Evolutionary conservation across 2,888 invertebrate species (phyloP).

Genomic region (Sesamia inferens): DNA sequence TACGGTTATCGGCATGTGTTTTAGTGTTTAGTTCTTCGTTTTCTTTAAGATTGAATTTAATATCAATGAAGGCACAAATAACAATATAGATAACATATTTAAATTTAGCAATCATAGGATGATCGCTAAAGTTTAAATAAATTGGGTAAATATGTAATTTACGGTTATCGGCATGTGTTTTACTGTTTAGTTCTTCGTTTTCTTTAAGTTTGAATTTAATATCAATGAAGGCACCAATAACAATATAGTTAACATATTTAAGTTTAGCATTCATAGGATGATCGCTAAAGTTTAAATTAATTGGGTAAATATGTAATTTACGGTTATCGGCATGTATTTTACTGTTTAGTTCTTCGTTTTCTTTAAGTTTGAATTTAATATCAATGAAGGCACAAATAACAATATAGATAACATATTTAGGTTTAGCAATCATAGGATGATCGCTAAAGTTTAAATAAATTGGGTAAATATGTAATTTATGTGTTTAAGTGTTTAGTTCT

Average conservation of each 20-base stretch:
- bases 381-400: conserved; percentile 16
- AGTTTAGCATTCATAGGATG: neutral
- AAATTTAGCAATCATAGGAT: neutral
- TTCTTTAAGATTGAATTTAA: conserved; percentile 5
- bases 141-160: conserved; percentile 66
- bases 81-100: neutral
- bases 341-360: conserved; percentile 15
- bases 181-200: conserved; percentile 15
- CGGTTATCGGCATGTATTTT: conserved; percentile 57
- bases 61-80: conserved; percentile 18
- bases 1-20: conserved; percentile 61
- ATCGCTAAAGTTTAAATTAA: neutral
- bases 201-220: conserved; percentile 1
- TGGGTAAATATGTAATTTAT: conserved; percentile 67
- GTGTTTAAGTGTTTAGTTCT: conserved; percentile 17
- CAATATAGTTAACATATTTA: neutral
- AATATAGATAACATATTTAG: neutral
- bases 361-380: neutral
- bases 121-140: neutral
- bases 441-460: neutral
- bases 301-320: conserved; percentile 67
- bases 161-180: conserved; percentile 59
- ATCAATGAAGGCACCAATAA: conserved; percentile 17
- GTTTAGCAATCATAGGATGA: neutral
- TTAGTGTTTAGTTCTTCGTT: conserved; percentile 15